phyloP scores from a whole-genome alignment of 2,888 invertebrate species.

The Tryphoninae sp. region DNA sequence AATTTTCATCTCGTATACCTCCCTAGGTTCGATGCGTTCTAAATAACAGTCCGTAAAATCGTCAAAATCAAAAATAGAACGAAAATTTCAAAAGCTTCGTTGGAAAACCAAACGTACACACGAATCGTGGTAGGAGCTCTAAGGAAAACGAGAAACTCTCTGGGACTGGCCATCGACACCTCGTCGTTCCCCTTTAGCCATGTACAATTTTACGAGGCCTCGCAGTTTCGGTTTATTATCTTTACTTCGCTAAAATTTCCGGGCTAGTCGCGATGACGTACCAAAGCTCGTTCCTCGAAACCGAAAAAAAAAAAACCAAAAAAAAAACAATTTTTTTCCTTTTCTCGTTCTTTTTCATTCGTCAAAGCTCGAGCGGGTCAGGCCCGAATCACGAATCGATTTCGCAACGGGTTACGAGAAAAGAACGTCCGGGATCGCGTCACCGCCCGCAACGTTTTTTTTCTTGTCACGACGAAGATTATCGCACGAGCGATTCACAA shows the following conservation, averaged over 20 bases:
- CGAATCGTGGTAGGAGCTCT: not conserved
- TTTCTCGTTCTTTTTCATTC: not conserved
- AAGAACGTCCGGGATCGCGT: conserved; percentile 18
- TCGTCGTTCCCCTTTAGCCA: not conserved
- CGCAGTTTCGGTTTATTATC: conserved; percentile 55
- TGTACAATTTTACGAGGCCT: conserved; percentile 52
- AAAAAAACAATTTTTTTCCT: conserved; percentile 2
- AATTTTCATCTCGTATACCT: not conserved
- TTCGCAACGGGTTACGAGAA: conserved; percentile 43
- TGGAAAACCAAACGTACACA: conserved; percentile 2
- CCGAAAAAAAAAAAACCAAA: too few species aligned
- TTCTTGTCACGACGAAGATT: not conserved
- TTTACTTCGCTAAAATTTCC: conserved; percentile 55
- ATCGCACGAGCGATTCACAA: not conserved
- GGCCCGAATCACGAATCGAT: conserved; percentile 49
- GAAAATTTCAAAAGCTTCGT: conserved; percentile 36
- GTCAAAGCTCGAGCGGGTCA: conserved; percentile 8
- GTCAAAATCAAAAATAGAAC: conserved; percentile 30
- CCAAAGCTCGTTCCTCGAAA: conserved; percentile 4
- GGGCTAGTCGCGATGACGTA: conserved; percentile 12
- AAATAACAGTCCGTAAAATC: conserved; percentile 8
- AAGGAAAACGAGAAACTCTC: conserved; percentile 29
- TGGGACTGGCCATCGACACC: not conserved
- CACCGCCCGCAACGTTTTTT: conserved; percentile 24
- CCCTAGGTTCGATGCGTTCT: not conserved